Evolutionary conservation across 2,113 vertebrate species (phyloP).

Genomic region (Burhinus bistriatus): DNA sequence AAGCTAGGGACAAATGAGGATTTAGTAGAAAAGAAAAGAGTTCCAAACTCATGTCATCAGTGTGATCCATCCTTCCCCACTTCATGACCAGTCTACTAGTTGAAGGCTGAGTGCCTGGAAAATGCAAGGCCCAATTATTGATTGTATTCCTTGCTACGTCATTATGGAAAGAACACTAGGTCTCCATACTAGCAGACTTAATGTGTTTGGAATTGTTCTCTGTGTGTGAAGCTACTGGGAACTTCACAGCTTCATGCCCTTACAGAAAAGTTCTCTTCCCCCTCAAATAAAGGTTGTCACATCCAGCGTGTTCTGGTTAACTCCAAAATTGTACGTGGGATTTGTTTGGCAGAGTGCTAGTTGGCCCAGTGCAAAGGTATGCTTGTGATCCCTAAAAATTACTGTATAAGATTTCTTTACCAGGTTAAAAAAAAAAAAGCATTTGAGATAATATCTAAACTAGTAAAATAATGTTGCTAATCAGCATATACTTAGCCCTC

Average conservation of each 20-base stretch:
- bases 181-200: background rate
- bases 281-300: background rate
- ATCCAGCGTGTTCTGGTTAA: background rate
- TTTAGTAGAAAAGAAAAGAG: background rate
- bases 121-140: background rate
- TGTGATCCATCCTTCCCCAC: background rate
- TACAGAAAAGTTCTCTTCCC: background rate
- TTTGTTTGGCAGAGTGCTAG: background rate
- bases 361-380: background rate
- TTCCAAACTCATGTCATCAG: background rate
- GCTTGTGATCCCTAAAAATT: background rate
- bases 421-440: background rate
- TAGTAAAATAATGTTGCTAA: background rate
- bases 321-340: background rate
- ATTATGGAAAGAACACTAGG: background rate
- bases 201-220: background rate
- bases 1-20: background rate
- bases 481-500: background rate
- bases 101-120: background rate
- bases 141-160: background rate
- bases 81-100: background rate
- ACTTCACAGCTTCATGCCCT: background rate
- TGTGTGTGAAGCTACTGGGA: background rate
- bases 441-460: background rate
- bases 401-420: background rate